Percentiles rank a stretch among this genome's conserved stretches.
Conservation (phyloP, 2,888 invertebrate genomes). For the Drosophila rellima region DNA sequence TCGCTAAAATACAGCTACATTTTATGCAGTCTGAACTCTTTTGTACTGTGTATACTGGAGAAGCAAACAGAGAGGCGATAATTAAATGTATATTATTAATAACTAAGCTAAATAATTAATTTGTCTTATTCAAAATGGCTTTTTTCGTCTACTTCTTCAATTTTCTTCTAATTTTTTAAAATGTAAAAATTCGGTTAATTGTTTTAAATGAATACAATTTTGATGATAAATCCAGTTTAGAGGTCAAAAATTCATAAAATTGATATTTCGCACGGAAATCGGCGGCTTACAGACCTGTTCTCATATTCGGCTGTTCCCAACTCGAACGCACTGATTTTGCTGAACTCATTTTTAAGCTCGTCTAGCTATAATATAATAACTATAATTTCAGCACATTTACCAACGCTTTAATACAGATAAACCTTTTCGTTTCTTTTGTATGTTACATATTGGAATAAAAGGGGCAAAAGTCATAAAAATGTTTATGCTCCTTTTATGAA, state of each 20-base stretch:
- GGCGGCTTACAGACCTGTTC: background rate
- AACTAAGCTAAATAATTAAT: conserved; percentile 1
- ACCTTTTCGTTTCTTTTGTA: conserved; percentile 16
- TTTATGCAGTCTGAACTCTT: background rate
- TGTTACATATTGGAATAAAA: conserved; percentile 45
- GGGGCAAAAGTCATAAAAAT: conserved; percentile 69
- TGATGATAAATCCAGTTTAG: no score
- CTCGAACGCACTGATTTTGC: background rate
- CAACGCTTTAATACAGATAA: conserved; percentile 55
- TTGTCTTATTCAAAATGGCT: background rate
- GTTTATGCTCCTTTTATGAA: conserved; percentile 76
- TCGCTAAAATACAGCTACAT: background rate
- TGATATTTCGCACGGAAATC: no score
- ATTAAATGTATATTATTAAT: conserved; percentile 4
- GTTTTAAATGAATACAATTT: no score
- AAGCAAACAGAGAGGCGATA: conserved; percentile 12
- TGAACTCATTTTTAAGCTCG: conserved; percentile 17
- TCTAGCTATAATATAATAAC: conserved; percentile 37
- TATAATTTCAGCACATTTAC: conserved; percentile 47
- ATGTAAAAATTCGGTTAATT: no score
- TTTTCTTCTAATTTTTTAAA: background rate
- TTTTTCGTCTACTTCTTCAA: no score
- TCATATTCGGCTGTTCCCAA: background rate
- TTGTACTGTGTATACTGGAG: background rate
- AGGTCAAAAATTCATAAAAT: background rate